Base-by-base conservation (phyloP, 2,888 invertebrate genomes). In the Zygaena filipendulae region DNA sequence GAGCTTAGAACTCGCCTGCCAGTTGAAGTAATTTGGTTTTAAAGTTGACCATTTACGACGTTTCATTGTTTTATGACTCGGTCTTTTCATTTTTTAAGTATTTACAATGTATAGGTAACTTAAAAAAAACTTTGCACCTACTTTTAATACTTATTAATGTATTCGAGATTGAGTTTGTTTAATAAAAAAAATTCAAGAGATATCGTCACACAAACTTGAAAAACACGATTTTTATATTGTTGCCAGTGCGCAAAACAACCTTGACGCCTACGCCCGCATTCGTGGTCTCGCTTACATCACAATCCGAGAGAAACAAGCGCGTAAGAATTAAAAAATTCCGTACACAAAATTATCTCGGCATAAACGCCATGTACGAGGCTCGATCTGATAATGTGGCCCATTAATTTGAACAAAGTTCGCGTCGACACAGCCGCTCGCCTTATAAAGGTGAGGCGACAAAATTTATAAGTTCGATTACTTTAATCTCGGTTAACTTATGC, bases 391-490 rank as follows among this genome's bases (percentile, higher is more conserved):
- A 79, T 79, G 75, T 55, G 59, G 49, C 56, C 72, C 77, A 79
- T 79, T 79, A 79, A 79, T 79, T 75, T 71, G 70, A 68, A 68
- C 74, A 69, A 71, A 75, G 77, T 75, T 71, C 66, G 72, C 75
- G 79, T 75, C 79, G 74, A 74, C 77, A 70, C 60, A 67, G 64
- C 64, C 64, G 59, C 60, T 59, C 64, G 60, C 71, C 74, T 64
- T 75, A 71, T 71, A 75, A 67, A 79, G 77, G 74, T 79, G 77
- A 79, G 72, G 63, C 71, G 79, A 79, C 79, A 77, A 77, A 79
- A 79, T 79, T 79, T 79, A 79, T 79, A 79, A 77, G 79, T 79
- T 79, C 79, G 79, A 79, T 79, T 79, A 79, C 72, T 79, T 77
- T 79, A 79, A 79, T 79, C 79, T 79, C 69, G 64, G 69, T 59